These are phyloP conservation scores for Cistogaster globosa DNA, from an alignment of 2,888 invertebrate genomes.

Conservation along the genomic window DNA sequence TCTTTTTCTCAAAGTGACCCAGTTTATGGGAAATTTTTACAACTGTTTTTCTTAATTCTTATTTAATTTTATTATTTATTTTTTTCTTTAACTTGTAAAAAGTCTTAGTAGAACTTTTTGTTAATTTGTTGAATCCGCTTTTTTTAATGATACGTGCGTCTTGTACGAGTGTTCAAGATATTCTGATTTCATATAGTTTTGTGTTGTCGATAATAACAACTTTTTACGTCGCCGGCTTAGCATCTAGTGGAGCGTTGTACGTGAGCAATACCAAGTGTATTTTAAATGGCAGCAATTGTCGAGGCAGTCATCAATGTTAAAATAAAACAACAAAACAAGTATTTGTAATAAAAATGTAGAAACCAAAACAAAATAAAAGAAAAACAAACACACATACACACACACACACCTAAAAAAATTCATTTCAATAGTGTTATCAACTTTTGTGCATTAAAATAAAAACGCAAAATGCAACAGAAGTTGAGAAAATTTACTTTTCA, in stretches of 20 bases:
- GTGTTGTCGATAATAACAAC: conserved; percentile 67
- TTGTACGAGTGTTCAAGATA: conserved; percentile 71
- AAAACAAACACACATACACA: not conserved
- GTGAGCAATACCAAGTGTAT: conserved; percentile 51
- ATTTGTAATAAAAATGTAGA: conserved; percentile 15
- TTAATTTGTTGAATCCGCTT: conserved; percentile 9
- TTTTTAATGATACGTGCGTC: conserved; percentile 58
- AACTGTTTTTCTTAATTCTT: too few species aligned
- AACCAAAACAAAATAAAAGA: conserved; percentile 34
- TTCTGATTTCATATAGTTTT: conserved; percentile 70
- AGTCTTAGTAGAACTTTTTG: conserved; percentile 14
- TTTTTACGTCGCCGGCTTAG: conserved; percentile 70
- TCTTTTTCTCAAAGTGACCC: not conserved
- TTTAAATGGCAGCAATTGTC: conserved; percentile 27
- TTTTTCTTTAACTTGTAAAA: conserved; percentile 15
- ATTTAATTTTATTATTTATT: not conserved
- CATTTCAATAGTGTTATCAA: conserved; percentile 1
- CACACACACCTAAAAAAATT: not conserved
- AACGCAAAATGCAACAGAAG: too few species aligned
- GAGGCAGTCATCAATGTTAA: conserved; percentile 39
- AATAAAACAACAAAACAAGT: conserved; percentile 31
- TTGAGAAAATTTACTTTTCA: too few species aligned
- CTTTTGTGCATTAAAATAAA: not conserved
- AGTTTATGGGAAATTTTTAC: too few species aligned
- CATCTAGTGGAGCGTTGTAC: conserved; percentile 41